A percentile compares a stretch with the other conserved stretches of the same genome.
Conservation (phyloP, 2,797 vertebrate species). For the Paguma larvata region DNA sequence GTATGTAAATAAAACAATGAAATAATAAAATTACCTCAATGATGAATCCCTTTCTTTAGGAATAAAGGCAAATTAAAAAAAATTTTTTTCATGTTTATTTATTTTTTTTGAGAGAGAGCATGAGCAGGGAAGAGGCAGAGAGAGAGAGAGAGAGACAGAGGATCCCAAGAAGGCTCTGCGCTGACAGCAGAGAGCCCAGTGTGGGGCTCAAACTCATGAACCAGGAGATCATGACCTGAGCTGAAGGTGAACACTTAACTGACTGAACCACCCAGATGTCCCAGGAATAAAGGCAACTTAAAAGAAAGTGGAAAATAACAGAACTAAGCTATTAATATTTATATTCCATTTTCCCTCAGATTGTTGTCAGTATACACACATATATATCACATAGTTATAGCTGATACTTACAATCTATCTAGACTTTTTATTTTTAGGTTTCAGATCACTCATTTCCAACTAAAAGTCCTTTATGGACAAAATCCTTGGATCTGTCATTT, state of each 20-base stretch:
- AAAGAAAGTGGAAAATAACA: constrained; percentile 17
- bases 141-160: too few species aligned
- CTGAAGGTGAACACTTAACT: too few species aligned
- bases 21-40: background rate
- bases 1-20: constrained; percentile 55
- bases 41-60: background rate
- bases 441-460: background rate
- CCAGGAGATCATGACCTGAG: too few species aligned
- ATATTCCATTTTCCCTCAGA: background rate
- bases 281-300: background rate
- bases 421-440: constrained; percentile 48
- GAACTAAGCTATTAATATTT: constrained; percentile 28
- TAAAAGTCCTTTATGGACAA: background rate
- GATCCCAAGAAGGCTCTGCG: too few species aligned
- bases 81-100: too few species aligned
- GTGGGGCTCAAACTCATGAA: too few species aligned
- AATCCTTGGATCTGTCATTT: background rate
- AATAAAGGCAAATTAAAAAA: background rate
- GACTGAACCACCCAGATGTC: too few species aligned
- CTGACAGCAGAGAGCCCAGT: too few species aligned
- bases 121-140: too few species aligned
- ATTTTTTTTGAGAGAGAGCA: too few species aligned
- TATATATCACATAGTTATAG: background rate
- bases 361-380: background rate
- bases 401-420: background rate